phyloP scores from a whole-genome alignment of 1,140 invertebrate species.

The Agraylea sexmaculata region DNA sequence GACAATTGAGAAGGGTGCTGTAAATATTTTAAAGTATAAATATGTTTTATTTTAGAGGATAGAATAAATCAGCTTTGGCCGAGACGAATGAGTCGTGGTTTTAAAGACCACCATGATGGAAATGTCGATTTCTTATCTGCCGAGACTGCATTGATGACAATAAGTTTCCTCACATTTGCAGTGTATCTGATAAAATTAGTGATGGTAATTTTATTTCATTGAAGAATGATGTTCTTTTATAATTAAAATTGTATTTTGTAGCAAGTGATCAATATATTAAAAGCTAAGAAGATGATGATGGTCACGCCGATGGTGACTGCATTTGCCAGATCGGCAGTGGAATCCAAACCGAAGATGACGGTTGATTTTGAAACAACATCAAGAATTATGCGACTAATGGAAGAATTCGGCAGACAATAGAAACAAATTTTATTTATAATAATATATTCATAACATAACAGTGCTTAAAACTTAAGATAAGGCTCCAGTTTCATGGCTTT shows the following conservation, averaged over 20 bases:
- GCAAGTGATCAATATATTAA: constrained; percentile 19
- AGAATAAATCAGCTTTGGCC: constrained; percentile 31
- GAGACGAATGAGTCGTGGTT: constrained; percentile 23
- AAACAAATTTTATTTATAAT: too few species aligned
- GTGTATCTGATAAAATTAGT: constrained; percentile 71
- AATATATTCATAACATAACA: too few species aligned
- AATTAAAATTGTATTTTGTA: constrained; percentile 10
- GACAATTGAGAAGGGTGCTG: constrained; percentile 9
- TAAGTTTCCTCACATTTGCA: constrained; percentile 71
- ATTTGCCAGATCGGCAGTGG: constrained; percentile 8
- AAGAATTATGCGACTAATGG: constrained; percentile 10
- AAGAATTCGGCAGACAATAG: too few species aligned
- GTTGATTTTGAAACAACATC: constrained; percentile 6
- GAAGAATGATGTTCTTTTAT: background rate
- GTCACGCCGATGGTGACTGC: constrained; percentile 16
- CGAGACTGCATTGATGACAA: constrained; percentile 64
- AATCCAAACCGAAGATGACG: background rate
- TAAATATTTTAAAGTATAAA: background rate
- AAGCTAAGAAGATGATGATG: constrained; percentile 17
- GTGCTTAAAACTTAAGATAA: constrained; percentile 34
- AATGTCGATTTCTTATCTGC: constrained; percentile 68
- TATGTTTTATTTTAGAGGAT: constrained; percentile 26
- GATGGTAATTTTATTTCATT: constrained; percentile 41
- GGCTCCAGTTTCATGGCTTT: constrained; percentile 39
- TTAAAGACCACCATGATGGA: constrained; percentile 38